Percentiles rank a stretch among this genome's conserved stretches.
phyloP scores from a whole-genome alignment of 30 jellyfish, hydroid and myxozoan genomes.

The Sanderia malayensis region DNA sequence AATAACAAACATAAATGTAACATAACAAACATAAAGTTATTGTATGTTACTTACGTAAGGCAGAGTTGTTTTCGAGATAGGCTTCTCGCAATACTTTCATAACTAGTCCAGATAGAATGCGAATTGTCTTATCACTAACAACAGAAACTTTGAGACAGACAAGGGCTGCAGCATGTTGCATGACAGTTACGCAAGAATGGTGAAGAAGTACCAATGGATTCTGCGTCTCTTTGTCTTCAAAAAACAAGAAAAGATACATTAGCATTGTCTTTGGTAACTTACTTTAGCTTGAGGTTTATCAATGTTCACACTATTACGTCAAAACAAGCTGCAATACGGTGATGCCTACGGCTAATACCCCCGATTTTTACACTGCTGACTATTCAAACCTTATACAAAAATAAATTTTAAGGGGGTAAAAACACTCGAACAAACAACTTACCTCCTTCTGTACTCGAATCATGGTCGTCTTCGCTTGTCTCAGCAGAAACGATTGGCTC shows the following conservation, averaged over 20 bases:
- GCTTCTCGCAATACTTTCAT: constrained; percentile 53
- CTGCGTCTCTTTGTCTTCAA: not conserved
- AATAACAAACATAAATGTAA: too few species aligned
- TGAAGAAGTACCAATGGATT: constrained; percentile 31
- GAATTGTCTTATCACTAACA: constrained; percentile 41
- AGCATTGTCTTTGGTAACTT: too few species aligned
- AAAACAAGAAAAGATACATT: too few species aligned
- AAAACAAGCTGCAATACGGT: too few species aligned
- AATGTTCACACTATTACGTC: too few species aligned
- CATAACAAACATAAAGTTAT: too few species aligned
- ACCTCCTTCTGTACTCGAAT: not conserved
- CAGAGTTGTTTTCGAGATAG: constrained; percentile 39
- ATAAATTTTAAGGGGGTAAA: too few species aligned
- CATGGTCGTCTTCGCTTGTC: constrained; percentile 51
- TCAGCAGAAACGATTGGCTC: constrained; percentile 48
- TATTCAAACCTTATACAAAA: too few species aligned
- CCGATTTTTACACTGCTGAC: too few species aligned
- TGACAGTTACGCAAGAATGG: constrained; percentile 59
- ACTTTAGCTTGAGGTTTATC: too few species aligned
- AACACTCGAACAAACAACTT: too few species aligned
- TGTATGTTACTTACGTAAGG: constrained; percentile 59
- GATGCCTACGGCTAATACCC: too few species aligned
- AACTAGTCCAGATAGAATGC: constrained; percentile 41
- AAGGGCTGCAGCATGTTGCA: constrained; percentile 52
- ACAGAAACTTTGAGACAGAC: constrained; percentile 43